phyloP scores from a whole-genome alignment of 1,140 invertebrate species.

The Archegozetes longisetosus region DNA sequence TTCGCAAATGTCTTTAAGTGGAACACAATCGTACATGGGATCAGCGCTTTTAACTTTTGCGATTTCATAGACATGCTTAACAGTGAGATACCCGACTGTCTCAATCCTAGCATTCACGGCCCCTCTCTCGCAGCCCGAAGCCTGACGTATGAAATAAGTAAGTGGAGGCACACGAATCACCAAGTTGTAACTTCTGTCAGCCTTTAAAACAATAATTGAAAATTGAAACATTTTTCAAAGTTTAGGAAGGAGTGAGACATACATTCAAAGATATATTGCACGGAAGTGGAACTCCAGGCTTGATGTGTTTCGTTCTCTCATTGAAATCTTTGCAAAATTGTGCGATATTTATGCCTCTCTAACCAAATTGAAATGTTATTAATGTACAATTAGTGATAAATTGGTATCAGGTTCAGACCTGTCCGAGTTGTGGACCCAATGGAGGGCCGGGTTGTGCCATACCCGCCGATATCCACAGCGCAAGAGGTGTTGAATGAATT shows the following conservation, averaged over 20 bases:
- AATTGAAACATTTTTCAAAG: too few species aligned
- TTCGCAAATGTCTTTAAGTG: constrained; percentile 59
- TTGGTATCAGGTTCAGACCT: constrained; percentile 15
- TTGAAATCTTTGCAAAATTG: constrained; percentile 98
- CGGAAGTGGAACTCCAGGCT: constrained; percentile 78
- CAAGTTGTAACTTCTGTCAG: constrained; percentile 72
- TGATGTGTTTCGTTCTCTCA: constrained; percentile 75
- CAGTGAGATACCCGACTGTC: constrained; percentile 68
- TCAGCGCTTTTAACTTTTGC: constrained; percentile 83
- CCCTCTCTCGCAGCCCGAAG: constrained; percentile 71
- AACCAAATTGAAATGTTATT: constrained; percentile 10
- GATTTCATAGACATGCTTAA: constrained; percentile 98
- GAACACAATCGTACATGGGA: constrained; percentile 45
- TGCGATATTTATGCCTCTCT: constrained; percentile 89
- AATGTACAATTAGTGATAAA: background rate
- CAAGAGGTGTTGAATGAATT: constrained; percentile 21
- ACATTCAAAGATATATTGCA: constrained; percentile 56
- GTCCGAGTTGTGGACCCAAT: constrained; percentile 23
- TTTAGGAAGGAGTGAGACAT: constrained; percentile 18
- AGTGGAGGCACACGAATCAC: constrained; percentile 65
- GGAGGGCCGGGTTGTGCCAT: constrained; percentile 24
- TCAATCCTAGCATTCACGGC: constrained; percentile 59
- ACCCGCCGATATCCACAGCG: constrained; percentile 22
- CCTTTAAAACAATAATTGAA: constrained; percentile 23
- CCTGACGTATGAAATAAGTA: constrained; percentile 78